Evolutionary conservation across 30 jellyfish, hydroid and myxozoan genomes (phyloP).

Genomic region (Sanderia malayensis): DNA sequence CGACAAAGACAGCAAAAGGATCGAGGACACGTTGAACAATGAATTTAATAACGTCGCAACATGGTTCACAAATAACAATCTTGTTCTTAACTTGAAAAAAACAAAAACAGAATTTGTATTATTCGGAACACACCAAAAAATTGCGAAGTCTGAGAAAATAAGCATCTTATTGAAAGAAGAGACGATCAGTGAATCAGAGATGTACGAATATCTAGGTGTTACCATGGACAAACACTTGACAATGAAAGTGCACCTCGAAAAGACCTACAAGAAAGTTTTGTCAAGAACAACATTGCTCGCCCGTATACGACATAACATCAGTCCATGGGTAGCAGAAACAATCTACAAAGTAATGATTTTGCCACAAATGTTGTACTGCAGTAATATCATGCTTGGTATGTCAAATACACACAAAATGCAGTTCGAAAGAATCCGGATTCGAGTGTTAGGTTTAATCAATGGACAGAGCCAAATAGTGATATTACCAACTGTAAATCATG

Average conservation of each 20-base stretch:
- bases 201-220: conserved; percentile 18
- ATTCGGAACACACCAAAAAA: too few relatives aligned
- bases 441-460: too few relatives aligned
- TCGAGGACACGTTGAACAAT: conserved; percentile 18
- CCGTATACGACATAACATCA: conserved; percentile 8
- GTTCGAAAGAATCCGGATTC: too few relatives aligned
- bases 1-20: conserved; percentile 20
- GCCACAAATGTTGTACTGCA: conserved; percentile 45
- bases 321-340: conserved; percentile 41
- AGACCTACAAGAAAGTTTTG: conserved; percentile 29
- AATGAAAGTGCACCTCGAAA: conserved; percentile 11
- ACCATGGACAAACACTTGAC: conserved; percentile 13
- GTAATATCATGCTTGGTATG: conserved; percentile 19
- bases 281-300: conserved; percentile 22
- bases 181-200: conserved; percentile 19
- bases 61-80: conserved; percentile 24
- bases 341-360: too few relatives aligned
- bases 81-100: conserved; percentile 7
- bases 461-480: too few relatives aligned
- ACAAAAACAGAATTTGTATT: conserved; percentile 17
- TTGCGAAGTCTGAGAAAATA: conserved; percentile 19
- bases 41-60: conserved; percentile 20
- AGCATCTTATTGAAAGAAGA: conserved; percentile 12
- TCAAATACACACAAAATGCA: too few relatives aligned
- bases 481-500: too few relatives aligned